A percentile compares a stretch with the other conserved stretches of the same genome.
phyloP scores from a whole-genome alignment of 2,113 vertebrate species.

The Hemiscyllium ocellatum region DNA sequence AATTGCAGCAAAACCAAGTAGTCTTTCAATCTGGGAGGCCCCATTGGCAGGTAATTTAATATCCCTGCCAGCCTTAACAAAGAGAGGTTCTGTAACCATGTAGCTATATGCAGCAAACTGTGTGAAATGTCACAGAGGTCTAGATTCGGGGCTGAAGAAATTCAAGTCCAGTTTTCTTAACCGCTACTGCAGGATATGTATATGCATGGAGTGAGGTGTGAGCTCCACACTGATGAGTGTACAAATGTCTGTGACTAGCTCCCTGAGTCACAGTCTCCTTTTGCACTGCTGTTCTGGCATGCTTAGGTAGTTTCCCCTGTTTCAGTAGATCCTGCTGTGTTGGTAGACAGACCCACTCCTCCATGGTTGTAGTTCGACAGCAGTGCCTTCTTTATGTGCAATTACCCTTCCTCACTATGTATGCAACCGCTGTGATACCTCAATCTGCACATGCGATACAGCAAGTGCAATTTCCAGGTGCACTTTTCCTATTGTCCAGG shows the following conservation, averaged over 20 bases:
- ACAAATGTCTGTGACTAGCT: not conserved
- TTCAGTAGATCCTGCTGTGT: too few species aligned
- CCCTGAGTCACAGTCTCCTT: not conserved
- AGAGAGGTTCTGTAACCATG: not conserved
- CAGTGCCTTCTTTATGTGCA: too few species aligned
- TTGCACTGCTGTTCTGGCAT: too few species aligned
- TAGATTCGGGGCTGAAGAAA: not conserved
- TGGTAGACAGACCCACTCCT: too few species aligned
- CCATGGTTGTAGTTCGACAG: too few species aligned
- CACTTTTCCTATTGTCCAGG: too few species aligned
- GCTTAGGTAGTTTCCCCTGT: too few species aligned
- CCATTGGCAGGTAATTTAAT: not conserved
- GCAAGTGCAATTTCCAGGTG: too few species aligned
- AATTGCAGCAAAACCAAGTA: not conserved
- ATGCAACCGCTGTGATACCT: too few species aligned
- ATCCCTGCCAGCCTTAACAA: not conserved
- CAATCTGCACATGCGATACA: too few species aligned
- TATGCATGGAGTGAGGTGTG: not conserved
- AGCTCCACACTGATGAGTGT: not conserved
- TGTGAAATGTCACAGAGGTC: not conserved
- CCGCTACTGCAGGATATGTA: not conserved
- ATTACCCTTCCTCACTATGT: too few species aligned
- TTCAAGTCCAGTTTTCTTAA: not conserved
- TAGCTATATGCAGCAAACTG: not conserved
- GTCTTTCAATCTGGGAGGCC: not conserved